Percentiles rank a stretch among this genome's conserved stretches.
Evolutionary conservation across 2,888 invertebrate species (phyloP).

Genomic region (Eupithecia abbreviata): DNA sequence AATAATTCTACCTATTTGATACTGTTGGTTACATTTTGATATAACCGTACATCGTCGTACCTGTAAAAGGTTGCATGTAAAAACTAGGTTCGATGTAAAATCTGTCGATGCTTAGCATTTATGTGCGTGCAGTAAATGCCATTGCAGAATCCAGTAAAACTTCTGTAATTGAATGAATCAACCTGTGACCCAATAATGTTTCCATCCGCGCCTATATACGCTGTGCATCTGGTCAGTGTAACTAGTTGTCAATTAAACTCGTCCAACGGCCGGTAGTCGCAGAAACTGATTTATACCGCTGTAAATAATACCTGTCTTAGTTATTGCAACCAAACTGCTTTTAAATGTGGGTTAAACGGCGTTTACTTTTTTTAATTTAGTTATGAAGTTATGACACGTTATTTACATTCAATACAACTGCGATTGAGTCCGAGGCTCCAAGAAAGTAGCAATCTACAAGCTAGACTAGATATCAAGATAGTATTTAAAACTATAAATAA

Average conservation of each 20-base stretch:
- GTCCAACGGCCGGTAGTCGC: constrained; percentile 38
- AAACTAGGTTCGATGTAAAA: not conserved
- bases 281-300: constrained; percentile 38
- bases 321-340: constrained; percentile 28
- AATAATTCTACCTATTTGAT: not conserved
- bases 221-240: constrained; percentile 26
- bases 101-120: not conserved
- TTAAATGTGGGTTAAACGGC: constrained; percentile 29
- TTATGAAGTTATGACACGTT: constrained; percentile 3
- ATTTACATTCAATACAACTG: not conserved
- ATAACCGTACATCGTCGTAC: not conserved
- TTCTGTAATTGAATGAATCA: constrained; percentile 9
- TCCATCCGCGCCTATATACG: constrained; percentile 25
- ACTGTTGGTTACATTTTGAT: not conserved
- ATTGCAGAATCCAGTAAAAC: not conserved
- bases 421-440: not conserved
- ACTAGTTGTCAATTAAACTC: constrained; percentile 37
- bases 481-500: no score
- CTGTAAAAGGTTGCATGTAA: not conserved
- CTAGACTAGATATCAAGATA: not conserved
- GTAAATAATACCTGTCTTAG: constrained; percentile 32
- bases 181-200: constrained; percentile 26
- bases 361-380: constrained; percentile 21
- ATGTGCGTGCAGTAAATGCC: not conserved
- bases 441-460: not conserved